Conservation (phyloP, 1,140 invertebrate genomes). For the Sitobion miscanthi region DNA sequence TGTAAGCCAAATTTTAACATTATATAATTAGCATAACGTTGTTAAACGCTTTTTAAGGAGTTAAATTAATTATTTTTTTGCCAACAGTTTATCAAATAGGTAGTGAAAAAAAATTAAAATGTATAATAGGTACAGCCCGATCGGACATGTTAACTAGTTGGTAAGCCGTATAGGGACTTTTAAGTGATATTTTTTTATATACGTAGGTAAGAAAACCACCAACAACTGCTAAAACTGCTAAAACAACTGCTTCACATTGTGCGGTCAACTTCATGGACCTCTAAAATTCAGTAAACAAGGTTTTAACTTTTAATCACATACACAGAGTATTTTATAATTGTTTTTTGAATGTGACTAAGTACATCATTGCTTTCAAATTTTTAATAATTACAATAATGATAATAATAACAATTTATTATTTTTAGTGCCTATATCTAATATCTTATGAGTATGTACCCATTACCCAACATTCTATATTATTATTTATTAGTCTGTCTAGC, state of each 20-base stretch:
- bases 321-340: no score
- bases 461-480: no score
- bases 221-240: no score
- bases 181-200: no score
- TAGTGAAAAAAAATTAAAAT: not conserved
- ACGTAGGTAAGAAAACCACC: no score
- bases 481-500: no score
- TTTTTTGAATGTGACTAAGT: not conserved
- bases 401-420: not conserved
- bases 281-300: no score
- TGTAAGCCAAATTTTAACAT: not conserved
- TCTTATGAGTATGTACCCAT: no score
- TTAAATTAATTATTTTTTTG: not conserved
- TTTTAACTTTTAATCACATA: no score
- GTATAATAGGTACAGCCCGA: not conserved
- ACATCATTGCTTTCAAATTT: not conserved
- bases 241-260: no score
- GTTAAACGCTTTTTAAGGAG: not conserved
- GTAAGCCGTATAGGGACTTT: no score
- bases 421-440: not conserved
- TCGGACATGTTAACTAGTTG: not conserved
- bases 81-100: not conserved
- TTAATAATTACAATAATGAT: not conserved
- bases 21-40: not conserved
- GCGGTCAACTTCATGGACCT: no score